Percentiles rank a stretch among this genome's conserved stretches.
Evolutionary conservation across 2,113 vertebrate genomes (phyloP).

Genomic region (Galemys pyrenaicus): DNA sequence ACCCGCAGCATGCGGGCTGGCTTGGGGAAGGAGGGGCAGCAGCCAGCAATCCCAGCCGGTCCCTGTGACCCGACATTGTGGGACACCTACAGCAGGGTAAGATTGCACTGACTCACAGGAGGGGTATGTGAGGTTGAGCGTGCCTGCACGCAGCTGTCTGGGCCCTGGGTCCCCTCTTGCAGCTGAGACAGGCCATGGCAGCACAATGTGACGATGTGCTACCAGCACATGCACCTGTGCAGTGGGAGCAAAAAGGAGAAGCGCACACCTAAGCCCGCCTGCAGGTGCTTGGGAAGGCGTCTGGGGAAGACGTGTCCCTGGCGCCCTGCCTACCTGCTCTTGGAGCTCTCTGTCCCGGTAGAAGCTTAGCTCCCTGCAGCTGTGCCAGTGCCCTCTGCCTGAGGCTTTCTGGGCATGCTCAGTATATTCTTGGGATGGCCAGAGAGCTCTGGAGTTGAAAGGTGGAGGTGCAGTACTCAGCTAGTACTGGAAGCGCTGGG

Average conservation of each 20-base stretch:
- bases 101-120: accelerated
- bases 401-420: accelerated
- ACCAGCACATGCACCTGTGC: accelerated
- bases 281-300: neutral
- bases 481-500: neutral
- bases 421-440: neutral
- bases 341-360: accelerated
- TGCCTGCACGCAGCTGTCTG: accelerated
- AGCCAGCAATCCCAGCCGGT: too few species aligned
- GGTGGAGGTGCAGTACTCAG: neutral
- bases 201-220: accelerated
- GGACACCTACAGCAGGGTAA: neutral
- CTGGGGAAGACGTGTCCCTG: accelerated
- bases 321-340: too few species aligned
- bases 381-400: neutral
- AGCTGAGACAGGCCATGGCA: neutral
- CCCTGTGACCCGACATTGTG: neutral
- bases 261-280: neutral
- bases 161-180: neutral
- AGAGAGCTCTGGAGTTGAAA: neutral
- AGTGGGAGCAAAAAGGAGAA: neutral
- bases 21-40: neutral
- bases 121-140: accelerated
- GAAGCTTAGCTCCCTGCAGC: accelerated
- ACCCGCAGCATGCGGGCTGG: neutral